Base-by-base conservation (phyloP, 2,888 invertebrate genomes). In the Allolobophora icterica region DNA sequence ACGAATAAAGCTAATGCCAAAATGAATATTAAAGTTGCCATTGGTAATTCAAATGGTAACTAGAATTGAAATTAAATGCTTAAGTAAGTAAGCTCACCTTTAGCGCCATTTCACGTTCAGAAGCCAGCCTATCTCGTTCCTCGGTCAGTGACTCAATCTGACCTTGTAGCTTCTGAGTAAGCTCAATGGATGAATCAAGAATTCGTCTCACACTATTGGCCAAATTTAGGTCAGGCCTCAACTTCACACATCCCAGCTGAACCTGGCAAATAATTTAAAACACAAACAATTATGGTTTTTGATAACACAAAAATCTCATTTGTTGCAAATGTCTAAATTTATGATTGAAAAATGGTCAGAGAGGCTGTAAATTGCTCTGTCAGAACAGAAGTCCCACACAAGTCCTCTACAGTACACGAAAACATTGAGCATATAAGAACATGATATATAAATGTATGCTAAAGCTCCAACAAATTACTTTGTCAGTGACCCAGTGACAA, bases 151-250 rank as follows among this genome's bases (percentile, higher is more conserved):
- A 38, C 87, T 87, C n/a, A 19, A 87, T 15, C 35, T 87, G 34
- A 87, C n/a, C 34, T 38, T 87, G 87, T 21, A 35, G 4, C 87
- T 35, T 34, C 19, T 35, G 34, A 24, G 87, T 87, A 21, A 87
- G 87, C 38, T 87, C 35, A 87, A 87, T 87, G 35, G 87, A 87
- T 24, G 87, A 87, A 24, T 87, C 87, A 35, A 87, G 87, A 87
- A 87, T 87, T 19, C 38, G 87, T n/a, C 87, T 87, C 35, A 38
- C 24, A 17, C 87, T 87, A 21, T 17, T 87, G 34, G 87, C 87
- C 35, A 87, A 38, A 87, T 35, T 38, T 34, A 87, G 35, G 34
- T 87, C 87, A 87, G 87, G 34, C 15, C 34, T 30, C 34, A 87
- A 38, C 35, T 87, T 87, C 19, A 87, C 87, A 87, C 87, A 35